phyloP scores from a whole-genome alignment of 2,888 invertebrate species.

The Serrognathus titanus region DNA sequence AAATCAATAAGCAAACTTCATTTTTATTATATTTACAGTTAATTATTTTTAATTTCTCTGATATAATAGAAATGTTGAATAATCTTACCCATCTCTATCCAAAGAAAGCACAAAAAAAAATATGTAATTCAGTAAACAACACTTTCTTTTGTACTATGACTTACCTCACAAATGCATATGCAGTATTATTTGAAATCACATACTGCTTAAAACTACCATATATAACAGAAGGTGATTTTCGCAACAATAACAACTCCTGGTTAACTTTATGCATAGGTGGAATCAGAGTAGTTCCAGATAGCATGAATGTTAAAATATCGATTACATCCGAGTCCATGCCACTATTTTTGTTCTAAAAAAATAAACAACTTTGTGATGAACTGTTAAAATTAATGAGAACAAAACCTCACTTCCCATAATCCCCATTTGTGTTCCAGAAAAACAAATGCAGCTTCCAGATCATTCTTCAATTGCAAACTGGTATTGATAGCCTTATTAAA shows the following conservation, averaged over 20 bases:
- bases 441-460: constrained; percentile 34
- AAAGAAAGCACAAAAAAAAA: not conserved
- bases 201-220: constrained; percentile 56
- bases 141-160: constrained; percentile 9
- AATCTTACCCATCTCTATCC: constrained; percentile 7
- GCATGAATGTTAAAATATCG: constrained; percentile 67
- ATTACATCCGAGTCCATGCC: constrained; percentile 43
- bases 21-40: not conserved
- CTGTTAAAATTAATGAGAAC: not conserved
- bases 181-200: constrained; percentile 51
- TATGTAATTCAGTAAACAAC: not conserved
- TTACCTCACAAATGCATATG: constrained; percentile 71
- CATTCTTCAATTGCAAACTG: constrained; percentile 25
- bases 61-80: not conserved
- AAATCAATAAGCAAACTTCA: not conserved
- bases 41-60: not conserved
- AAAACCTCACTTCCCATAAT: constrained; percentile 50
- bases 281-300: constrained; percentile 71
- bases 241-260: constrained; percentile 46
- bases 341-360: constrained; percentile 13
- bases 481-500: constrained; percentile 31
- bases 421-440: constrained; percentile 49
- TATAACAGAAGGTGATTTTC: constrained; percentile 59
- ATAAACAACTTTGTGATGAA: not conserved
- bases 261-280: constrained; percentile 33